Conservation (phyloP, 2,797 vertebrate genomes). For the Etheostoma perlongum region DNA sequence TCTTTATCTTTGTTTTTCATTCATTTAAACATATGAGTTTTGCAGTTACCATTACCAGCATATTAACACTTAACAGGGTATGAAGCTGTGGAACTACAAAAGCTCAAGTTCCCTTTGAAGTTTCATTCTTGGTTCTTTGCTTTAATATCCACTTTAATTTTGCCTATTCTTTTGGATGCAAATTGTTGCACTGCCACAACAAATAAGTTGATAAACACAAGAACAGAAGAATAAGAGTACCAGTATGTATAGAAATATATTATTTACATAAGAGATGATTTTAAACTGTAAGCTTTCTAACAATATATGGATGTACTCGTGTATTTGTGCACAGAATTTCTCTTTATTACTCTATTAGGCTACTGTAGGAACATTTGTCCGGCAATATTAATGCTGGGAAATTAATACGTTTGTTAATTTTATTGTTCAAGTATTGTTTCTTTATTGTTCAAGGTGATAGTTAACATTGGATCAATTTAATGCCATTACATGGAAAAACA, state of each 20-base stretch:
- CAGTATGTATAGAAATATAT: not conserved
- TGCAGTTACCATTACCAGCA: conserved; percentile 46
- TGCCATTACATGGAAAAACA: not conserved
- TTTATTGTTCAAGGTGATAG: not conserved
- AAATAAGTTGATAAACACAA: conserved; percentile 40
- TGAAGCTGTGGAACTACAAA: conserved; percentile 25
- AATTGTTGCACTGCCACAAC: conserved; percentile 21
- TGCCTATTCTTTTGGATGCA: conserved; percentile 29
- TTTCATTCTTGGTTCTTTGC: conserved; percentile 36
- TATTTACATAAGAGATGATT: not conserved
- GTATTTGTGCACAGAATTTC: not conserved
- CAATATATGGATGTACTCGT: not conserved
- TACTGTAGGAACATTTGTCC: not conserved
- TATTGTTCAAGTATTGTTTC: no score
- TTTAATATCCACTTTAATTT: conserved; percentile 48
- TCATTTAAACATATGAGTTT: conserved; percentile 15
- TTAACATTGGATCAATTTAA: not conserved
- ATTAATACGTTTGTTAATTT: not conserved
- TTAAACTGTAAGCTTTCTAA: not conserved
- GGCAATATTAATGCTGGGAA: not conserved
- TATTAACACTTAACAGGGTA: conserved; percentile 43
- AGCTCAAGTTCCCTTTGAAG: conserved; percentile 57
- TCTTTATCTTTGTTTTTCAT: conserved; percentile 11
- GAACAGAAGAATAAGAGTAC: conserved; percentile 13
- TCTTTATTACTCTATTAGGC: not conserved